These are phyloP conservation scores for Champsocephalus esox DNA, from an alignment of 2,797 vertebrate species.

Conservation along the genomic window DNA sequence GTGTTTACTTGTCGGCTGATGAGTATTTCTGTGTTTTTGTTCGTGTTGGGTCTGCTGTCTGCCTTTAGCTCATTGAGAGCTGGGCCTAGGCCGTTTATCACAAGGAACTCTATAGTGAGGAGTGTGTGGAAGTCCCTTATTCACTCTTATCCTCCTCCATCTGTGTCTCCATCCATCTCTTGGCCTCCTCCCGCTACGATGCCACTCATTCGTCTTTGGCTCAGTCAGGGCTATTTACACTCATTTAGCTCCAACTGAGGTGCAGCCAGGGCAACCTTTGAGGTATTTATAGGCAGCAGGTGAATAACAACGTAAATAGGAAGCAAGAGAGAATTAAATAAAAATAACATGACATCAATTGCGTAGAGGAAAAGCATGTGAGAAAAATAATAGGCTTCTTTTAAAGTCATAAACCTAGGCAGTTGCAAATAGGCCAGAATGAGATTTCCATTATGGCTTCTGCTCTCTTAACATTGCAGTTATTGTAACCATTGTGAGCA, in stretches of 20 bases:
- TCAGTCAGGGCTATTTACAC: slow-evolving; percentile 76
- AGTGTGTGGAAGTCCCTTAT: slow-evolving; percentile 49
- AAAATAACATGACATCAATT: slow-evolving; percentile 20
- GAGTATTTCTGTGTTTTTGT: slow-evolving; percentile 11
- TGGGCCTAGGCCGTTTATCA: slow-evolving; percentile 54
- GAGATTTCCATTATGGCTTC: slow-evolving; percentile 29
- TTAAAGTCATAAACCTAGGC: not conserved
- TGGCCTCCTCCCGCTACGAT: slow-evolving; percentile 50
- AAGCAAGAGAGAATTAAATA: slow-evolving; percentile 20
- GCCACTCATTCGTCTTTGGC: slow-evolving; percentile 69
- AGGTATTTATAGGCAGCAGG: slow-evolving; percentile 65
- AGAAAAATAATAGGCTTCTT: slow-evolving; percentile 5
- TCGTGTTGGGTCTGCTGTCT: slow-evolving; percentile 28
- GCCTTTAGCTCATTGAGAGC: slow-evolving; percentile 23
- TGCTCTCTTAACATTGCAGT: slow-evolving; percentile 46
- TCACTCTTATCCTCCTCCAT: slow-evolving; percentile 51
- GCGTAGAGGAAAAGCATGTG: not conserved
- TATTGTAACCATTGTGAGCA: slow-evolving; percentile 65
- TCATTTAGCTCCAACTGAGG: slow-evolving; percentile 77
- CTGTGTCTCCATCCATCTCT: slow-evolving; percentile 73
- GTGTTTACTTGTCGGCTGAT: slow-evolving; percentile 32
- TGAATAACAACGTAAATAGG: slow-evolving; percentile 41
- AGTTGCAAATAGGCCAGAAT: slow-evolving; percentile 18
- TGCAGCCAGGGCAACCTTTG: slow-evolving; percentile 45
- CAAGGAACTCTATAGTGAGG: slow-evolving; percentile 47